Evolutionary conservation across 2,113 vertebrate genomes (phyloP).

Genomic region (Hippopotamus amphibius): DNA sequence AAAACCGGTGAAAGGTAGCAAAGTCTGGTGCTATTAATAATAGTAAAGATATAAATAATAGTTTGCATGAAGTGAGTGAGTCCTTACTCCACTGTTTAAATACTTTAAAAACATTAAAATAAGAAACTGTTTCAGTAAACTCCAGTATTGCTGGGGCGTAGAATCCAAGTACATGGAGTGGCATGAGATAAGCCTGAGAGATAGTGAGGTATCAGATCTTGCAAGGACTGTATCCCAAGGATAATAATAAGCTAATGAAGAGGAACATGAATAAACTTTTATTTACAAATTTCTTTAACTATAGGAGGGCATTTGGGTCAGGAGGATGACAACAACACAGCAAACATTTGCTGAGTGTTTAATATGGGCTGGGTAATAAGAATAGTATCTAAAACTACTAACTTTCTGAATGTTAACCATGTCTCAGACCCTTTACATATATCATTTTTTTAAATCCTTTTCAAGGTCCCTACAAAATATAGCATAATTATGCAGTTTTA

Average conservation of each 20-base stretch:
- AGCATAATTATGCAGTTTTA: background rate
- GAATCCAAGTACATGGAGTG: background rate
- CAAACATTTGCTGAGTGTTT: background rate
- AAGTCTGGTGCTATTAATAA: background rate
- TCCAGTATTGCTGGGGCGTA: background rate
- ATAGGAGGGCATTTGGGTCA: background rate
- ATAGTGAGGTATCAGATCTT: background rate
- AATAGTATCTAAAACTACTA: background rate
- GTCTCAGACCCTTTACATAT: background rate
- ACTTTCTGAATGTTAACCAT: background rate
- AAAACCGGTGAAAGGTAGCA: background rate
- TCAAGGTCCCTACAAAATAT: background rate
- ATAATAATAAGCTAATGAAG: background rate
- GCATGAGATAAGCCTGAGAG: background rate
- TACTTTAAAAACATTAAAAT: background rate
- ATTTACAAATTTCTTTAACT: background rate
- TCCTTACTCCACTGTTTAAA: background rate
- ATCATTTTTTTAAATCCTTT: background rate
- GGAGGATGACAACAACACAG: background rate
- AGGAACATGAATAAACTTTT: background rate
- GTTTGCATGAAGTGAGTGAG: background rate
- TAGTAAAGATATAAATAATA: background rate
- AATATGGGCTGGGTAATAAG: background rate
- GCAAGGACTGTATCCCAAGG: fast-evolving
- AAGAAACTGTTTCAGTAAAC: background rate